Conservation (phyloP, 2,888 invertebrate genomes). For the Dynastes grantii region DNA sequence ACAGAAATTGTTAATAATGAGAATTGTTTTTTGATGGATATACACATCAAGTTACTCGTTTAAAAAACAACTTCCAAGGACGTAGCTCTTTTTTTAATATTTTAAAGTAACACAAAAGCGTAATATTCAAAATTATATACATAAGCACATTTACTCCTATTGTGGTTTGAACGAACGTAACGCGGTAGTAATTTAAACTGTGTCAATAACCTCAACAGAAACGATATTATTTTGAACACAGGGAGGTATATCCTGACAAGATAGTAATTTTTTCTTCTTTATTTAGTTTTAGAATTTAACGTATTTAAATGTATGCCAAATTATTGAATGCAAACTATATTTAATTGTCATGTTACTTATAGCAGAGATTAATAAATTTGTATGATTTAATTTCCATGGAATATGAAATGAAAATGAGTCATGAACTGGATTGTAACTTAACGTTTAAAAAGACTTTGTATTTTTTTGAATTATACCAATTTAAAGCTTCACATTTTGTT, state of each 20-base stretch:
- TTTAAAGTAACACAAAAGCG: background rate
- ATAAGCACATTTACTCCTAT: background rate
- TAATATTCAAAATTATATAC: conserved; percentile 8
- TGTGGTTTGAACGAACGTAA: conserved; percentile 18
- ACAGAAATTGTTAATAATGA: conserved; percentile 4
- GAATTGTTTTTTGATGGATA: background rate
- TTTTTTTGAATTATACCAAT: too few relatives aligned
- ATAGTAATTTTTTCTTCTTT: too few relatives aligned
- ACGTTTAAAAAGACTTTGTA: too few relatives aligned
- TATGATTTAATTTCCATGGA: too few relatives aligned
- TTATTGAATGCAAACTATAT: too few relatives aligned
- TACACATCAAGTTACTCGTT: background rate
- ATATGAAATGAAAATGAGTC: too few relatives aligned
- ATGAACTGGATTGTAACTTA: too few relatives aligned
- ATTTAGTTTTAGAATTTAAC: too few relatives aligned
- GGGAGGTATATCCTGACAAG: background rate
- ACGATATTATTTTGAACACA: conserved; percentile 12
- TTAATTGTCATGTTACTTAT: too few relatives aligned
- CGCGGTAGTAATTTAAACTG: conserved; percentile 6
- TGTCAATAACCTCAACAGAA: conserved; percentile 16
- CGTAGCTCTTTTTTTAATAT: conserved; percentile 1
- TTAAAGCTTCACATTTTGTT: too few relatives aligned
- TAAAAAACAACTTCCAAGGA: background rate
- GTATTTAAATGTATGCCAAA: too few relatives aligned
- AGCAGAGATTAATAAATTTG: too few relatives aligned